These are phyloP conservation scores for Syngnathoides biaculeatus DNA, from an alignment of 2,113 vertebrate genomes.

Conservation along the genomic window DNA sequence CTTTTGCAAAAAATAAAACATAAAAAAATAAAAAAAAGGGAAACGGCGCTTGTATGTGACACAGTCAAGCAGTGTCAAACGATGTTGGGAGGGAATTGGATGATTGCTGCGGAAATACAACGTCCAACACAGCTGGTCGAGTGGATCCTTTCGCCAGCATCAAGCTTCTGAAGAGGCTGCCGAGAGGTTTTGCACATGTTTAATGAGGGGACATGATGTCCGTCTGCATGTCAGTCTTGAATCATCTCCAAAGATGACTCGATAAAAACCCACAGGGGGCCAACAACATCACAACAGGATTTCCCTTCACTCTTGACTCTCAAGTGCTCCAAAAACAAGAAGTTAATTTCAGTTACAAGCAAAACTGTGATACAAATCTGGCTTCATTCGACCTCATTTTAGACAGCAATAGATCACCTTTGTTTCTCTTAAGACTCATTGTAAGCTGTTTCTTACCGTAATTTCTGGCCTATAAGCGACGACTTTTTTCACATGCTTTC, in stretches of 20 bases:
- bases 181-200: slow-evolving; percentile 61
- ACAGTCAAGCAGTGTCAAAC: slow-evolving; percentile 50
- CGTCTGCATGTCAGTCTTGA: slow-evolving; percentile 65
- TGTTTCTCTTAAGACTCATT: too few species aligned
- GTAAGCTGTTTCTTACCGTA: too few species aligned
- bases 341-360: background rate
- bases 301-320: slow-evolving; percentile 7
- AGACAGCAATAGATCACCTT: too few species aligned
- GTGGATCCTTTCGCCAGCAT: slow-evolving; percentile 55
- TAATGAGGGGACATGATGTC: slow-evolving; percentile 64
- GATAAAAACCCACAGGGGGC: slow-evolving; percentile 5
- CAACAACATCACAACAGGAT: slow-evolving; percentile 2
- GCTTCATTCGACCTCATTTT: too few species aligned
- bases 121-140: slow-evolving; percentile 56
- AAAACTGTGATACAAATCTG: background rate
- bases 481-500: too few species aligned
- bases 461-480: too few species aligned
- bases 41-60: slow-evolving; percentile 21
- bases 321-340: background rate
- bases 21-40: slow-evolving; percentile 2
- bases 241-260: slow-evolving; percentile 41
- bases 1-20: slow-evolving; percentile 24
- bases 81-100: slow-evolving; percentile 26
- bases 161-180: slow-evolving; percentile 49
- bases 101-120: slow-evolving; percentile 51